Percentiles rank a stretch among this genome's conserved stretches.
These are phyloP conservation scores for Epistrophella euchroma DNA, from an alignment of 2,888 invertebrate species.

Conservation along the genomic window DNA sequence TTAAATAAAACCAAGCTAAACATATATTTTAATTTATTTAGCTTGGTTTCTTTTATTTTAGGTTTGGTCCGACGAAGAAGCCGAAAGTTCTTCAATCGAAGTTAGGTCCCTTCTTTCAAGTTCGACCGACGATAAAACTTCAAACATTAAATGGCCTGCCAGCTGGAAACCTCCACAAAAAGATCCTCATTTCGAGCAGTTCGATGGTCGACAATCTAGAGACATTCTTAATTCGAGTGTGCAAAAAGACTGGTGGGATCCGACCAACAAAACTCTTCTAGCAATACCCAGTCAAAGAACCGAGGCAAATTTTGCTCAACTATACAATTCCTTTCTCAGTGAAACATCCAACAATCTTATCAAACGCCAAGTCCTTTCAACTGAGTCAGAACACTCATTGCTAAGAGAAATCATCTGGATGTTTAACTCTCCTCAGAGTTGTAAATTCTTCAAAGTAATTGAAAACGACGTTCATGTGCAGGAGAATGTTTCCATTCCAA, in stretches of 20 bases:
- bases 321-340: constrained; percentile 81
- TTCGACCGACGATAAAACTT: constrained; percentile 32
- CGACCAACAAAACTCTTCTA: constrained; percentile 78
- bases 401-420: constrained; percentile 83
- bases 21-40: neutral
- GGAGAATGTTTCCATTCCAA: constrained; percentile 80
- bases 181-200: constrained; percentile 74
- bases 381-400: constrained; percentile 80
- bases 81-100: constrained; percentile 53
- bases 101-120: constrained; percentile 19
- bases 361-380: constrained; percentile 77
- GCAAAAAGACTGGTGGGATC: constrained; percentile 84
- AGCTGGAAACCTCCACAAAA: constrained; percentile 77
- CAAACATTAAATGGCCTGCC: constrained; percentile 44
- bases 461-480: constrained; percentile 77
- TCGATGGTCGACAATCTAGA: constrained; percentile 78
- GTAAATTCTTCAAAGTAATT: constrained; percentile 80
- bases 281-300: constrained; percentile 80
- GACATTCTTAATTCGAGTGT: constrained; percentile 81
- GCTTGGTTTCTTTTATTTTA: constrained; percentile 54
- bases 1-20: neutral
- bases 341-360: constrained; percentile 76
- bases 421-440: constrained; percentile 80
- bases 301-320: constrained; percentile 83
- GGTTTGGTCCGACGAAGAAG: constrained; percentile 82